phyloP scores from a whole-genome alignment of 2,888 invertebrate genomes.

The Drosophila silvestris region DNA sequence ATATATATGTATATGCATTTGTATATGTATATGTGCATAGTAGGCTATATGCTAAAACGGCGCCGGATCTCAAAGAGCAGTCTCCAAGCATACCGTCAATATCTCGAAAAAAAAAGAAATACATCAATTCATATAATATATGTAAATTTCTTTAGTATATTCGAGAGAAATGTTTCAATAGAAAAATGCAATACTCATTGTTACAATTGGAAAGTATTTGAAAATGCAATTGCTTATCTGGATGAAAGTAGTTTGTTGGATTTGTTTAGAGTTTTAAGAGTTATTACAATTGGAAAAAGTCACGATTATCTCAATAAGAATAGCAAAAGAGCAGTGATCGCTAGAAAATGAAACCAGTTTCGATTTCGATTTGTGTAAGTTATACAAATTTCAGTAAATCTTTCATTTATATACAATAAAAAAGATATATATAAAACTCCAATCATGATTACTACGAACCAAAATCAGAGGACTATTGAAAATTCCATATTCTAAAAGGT shows the following conservation, averaged over 20 bases:
- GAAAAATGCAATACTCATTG: constrained; percentile 73
- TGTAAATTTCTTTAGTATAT: constrained; percentile 49
- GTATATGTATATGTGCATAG: constrained; percentile 50
- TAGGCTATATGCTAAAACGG: constrained; percentile 56
- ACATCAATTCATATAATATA: constrained; percentile 27
- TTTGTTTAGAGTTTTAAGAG: constrained; percentile 10
- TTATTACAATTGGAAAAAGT: constrained; percentile 11
- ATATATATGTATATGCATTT: constrained; percentile 42
- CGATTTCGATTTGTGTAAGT: background rate
- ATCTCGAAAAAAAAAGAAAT: constrained; percentile 30
- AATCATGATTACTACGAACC: background rate
- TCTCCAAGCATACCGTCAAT: constrained; percentile 27
- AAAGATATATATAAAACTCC: background rate
- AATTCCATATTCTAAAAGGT: background rate
- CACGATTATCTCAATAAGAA: constrained; percentile 1
- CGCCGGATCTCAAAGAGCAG: constrained; percentile 33
- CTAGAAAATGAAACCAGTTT: background rate
- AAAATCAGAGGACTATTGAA: background rate
- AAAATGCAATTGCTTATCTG: constrained; percentile 61
- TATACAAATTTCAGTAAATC: background rate
- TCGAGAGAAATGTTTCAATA: constrained; percentile 33
- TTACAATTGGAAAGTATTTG: constrained; percentile 65
- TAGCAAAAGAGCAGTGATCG: constrained; percentile 24
- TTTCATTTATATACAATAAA: background rate
- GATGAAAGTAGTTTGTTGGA: constrained; percentile 4